These are phyloP conservation scores for Pyrocephalus nanus DNA, from an alignment of 2,797 vertebrate genomes.

Conservation along the genomic window DNA sequence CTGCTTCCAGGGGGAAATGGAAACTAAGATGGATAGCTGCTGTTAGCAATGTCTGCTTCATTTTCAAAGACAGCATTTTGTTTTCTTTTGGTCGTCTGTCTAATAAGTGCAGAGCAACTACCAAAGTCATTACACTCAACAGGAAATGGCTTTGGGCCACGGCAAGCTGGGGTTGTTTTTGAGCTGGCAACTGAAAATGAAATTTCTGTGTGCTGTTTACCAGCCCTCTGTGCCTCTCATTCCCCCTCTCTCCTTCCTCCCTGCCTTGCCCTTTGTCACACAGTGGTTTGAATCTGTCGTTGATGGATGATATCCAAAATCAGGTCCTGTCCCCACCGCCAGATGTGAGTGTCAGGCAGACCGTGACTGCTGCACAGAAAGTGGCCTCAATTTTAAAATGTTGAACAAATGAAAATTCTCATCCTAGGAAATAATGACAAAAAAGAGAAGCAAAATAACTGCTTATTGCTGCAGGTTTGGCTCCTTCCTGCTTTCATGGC, in stretches of 20 bases:
- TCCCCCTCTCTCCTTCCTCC: neutral
- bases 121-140: constrained; percentile 12
- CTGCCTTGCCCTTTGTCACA: neutral
- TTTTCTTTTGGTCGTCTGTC: neutral
- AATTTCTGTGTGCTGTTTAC: constrained; percentile 17
- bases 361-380: neutral
- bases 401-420: constrained; percentile 13
- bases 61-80: constrained; percentile 1
- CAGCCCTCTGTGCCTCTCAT: neutral
- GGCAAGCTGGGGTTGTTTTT: constrained; percentile 8
- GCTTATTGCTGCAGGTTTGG: neutral
- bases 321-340: neutral
- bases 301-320: constrained; percentile 36
- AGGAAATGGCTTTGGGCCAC: constrained; percentile 41
- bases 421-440: neutral
- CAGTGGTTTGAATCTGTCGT: neutral
- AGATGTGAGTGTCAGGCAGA: neutral
- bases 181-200: constrained; percentile 35
- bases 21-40: neutral
- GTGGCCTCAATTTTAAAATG: neutral
- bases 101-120: constrained; percentile 22
- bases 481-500: neutral
- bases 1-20: neutral
- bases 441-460: neutral
- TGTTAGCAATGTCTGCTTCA: neutral